phyloP scores from a whole-genome alignment of 2,888 invertebrate species.

The Drosophila ustulata region DNA sequence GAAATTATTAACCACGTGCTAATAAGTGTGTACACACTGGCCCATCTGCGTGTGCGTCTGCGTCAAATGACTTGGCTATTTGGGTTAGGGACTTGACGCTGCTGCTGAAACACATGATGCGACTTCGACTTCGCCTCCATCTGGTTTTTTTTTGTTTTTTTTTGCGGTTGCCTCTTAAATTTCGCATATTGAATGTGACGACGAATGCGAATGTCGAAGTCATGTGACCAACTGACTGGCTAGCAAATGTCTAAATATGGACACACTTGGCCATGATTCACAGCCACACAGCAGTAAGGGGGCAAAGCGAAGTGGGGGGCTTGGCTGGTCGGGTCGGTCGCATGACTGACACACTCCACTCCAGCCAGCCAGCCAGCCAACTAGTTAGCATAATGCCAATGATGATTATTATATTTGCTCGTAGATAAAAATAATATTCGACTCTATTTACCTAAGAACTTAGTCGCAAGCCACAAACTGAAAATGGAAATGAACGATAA shows the following conservation, averaged over 20 bases:
- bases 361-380: neutral
- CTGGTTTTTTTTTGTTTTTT: conserved; percentile 14
- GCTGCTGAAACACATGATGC: conserved; percentile 58
- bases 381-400: conserved; percentile 18
- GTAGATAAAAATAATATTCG: conserved; percentile 22
- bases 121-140: conserved; percentile 18
- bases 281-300: conserved; percentile 9
- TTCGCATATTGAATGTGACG: conserved; percentile 52
- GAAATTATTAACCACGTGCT: conserved; percentile 72
- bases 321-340: conserved; percentile 2
- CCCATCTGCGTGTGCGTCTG: conserved; percentile 12
- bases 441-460: conserved; percentile 30
- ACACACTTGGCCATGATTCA: conserved; percentile 64
- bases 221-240: conserved; percentile 66
- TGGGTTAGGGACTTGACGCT: conserved; percentile 67
- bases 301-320: neutral
- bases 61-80: conserved; percentile 63
- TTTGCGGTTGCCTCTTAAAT: conserved; percentile 30
- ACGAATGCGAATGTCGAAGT: conserved; percentile 28
- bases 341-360: conserved; percentile 7
- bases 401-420: conserved; percentile 29
- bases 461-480: conserved; percentile 37
- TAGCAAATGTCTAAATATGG: conserved; percentile 74
- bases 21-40: conserved; percentile 52
- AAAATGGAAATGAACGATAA: conserved; percentile 66